Percentiles rank a stretch among this genome's conserved stretches.
Evolutionary conservation across 2,888 invertebrate genomes (phyloP).

Genomic region (Acrocyrtus sp.): DNA sequence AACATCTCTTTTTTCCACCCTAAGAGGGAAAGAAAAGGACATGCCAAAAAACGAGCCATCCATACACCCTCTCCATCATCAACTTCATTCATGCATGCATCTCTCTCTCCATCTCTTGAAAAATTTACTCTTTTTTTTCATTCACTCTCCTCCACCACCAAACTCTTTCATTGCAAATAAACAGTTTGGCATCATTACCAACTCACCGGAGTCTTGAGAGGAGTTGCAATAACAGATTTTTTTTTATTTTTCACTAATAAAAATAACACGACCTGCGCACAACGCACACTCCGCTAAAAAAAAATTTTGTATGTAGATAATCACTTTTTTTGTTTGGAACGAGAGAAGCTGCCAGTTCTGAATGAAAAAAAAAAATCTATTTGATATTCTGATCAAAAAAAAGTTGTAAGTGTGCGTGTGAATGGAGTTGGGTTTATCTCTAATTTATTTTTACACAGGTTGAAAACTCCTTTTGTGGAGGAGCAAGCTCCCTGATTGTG

Average conservation of each 20-base stretch:
- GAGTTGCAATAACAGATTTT: no score
- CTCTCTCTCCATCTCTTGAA: background rate
- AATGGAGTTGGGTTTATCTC: slow-evolving; percentile 5
- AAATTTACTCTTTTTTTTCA: background rate
- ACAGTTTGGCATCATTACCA: no score
- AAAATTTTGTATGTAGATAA: no score
- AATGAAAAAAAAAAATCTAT: background rate
- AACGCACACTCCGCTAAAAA: no score
- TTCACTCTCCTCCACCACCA: background rate
- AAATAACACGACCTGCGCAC: no score
- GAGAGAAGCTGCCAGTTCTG: background rate
- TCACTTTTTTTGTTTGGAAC: no score
- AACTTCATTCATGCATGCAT: slow-evolving; percentile 26
- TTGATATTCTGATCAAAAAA: background rate
- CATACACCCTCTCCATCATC: slow-evolving; percentile 13
- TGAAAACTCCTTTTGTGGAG: slow-evolving; percentile 10
- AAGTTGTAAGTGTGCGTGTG: background rate
- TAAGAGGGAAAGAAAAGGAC: background rate
- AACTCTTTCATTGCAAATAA: background rate
- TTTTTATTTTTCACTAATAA: slow-evolving; percentile 2
- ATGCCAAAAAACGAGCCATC: slow-evolving; percentile 4
- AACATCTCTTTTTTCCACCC: background rate
- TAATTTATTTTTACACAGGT: background rate
- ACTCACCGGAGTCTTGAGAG: no score
- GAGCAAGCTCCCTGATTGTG: background rate